These are phyloP conservation scores for Toxostoma redivivum DNA, from an alignment of 2,113 vertebrate species.

Conservation along the genomic window DNA sequence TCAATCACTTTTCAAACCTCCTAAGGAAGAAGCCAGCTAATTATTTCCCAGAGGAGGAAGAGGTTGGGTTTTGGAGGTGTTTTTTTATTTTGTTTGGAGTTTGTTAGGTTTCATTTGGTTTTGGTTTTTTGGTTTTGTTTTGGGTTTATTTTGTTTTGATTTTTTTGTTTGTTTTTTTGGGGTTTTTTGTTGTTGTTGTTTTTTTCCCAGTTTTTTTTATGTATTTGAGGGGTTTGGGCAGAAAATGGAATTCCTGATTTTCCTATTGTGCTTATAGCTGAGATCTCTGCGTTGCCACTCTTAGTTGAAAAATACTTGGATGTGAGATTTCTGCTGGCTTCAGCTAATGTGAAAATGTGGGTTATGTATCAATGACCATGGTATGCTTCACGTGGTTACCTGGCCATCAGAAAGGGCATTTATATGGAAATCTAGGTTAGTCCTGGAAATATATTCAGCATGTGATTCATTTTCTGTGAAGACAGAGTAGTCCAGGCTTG, in stretches of 20 bases:
- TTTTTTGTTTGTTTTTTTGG: not conserved
- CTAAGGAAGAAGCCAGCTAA: not conserved
- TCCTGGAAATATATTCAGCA: not conserved
- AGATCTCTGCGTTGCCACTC: not conserved
- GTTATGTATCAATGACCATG: not conserved
- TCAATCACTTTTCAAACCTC: not conserved
- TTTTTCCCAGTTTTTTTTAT: not conserved
- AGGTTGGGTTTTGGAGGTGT: accelerated
- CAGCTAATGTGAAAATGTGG: not conserved
- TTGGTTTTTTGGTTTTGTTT: not conserved
- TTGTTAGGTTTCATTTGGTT: not conserved
- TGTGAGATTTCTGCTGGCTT: not conserved
- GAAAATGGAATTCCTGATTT: not conserved
- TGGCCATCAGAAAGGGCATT: not conserved
- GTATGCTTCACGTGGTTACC: not conserved
- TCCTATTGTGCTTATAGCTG: not conserved
- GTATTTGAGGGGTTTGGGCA: not conserved
- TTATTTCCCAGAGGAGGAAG: not conserved
- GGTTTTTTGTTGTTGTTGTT: accelerated
- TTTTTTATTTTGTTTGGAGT: not conserved
- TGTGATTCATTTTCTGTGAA: not conserved
- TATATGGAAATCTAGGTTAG: not conserved
- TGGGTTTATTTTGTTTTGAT: not conserved
- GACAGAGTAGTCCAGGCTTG: not conserved
- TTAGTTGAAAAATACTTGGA: not conserved